Evolutionary conservation across 2,888 invertebrate genomes (phyloP).

Genomic region (Chelonus formosanus): DNA sequence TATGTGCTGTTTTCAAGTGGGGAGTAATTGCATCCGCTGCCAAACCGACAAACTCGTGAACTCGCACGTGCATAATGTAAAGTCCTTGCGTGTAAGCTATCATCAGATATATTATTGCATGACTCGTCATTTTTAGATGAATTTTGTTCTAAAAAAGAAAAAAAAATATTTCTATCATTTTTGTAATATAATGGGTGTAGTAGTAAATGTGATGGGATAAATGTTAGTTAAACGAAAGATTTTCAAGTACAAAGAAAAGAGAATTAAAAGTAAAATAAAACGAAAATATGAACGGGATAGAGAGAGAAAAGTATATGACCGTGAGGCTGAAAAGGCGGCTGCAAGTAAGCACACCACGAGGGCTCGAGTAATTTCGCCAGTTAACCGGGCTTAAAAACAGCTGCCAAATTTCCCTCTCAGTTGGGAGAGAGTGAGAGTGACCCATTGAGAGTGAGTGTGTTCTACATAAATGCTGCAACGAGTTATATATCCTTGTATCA

Average conservation of each 20-base stretch:
- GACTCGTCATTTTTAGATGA: background rate
- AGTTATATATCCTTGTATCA: background rate
- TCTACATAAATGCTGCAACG: conserved; percentile 49
- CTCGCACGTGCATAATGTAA: conserved; percentile 38
- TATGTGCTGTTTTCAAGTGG: conserved; percentile 34
- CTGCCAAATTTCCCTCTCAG: conserved; percentile 65
- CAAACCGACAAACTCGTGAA: conserved; percentile 43
- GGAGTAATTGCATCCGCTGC: conserved; percentile 49
- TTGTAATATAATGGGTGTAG: too few relatives aligned
- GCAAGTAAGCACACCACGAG: conserved; percentile 34
- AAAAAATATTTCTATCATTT: too few relatives aligned
- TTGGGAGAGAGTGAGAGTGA: conserved; percentile 62
- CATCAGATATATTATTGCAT: background rate
- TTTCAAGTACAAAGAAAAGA: background rate
- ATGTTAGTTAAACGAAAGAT: too few relatives aligned
- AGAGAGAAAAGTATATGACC: conserved; percentile 21
- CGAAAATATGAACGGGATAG: conserved; percentile 4
- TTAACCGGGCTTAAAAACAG: conserved; percentile 62
- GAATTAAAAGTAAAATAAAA: background rate
- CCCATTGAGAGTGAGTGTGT: conserved; percentile 63
- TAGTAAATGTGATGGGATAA: too few relatives aligned
- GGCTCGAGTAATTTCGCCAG: conserved; percentile 55
- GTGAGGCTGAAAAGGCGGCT: conserved; percentile 26
- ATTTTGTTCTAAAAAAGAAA: too few relatives aligned
- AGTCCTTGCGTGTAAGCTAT: conserved; percentile 35